phyloP scores from a whole-genome alignment of 1,140 invertebrate species.

The Cephus cinctus region DNA sequence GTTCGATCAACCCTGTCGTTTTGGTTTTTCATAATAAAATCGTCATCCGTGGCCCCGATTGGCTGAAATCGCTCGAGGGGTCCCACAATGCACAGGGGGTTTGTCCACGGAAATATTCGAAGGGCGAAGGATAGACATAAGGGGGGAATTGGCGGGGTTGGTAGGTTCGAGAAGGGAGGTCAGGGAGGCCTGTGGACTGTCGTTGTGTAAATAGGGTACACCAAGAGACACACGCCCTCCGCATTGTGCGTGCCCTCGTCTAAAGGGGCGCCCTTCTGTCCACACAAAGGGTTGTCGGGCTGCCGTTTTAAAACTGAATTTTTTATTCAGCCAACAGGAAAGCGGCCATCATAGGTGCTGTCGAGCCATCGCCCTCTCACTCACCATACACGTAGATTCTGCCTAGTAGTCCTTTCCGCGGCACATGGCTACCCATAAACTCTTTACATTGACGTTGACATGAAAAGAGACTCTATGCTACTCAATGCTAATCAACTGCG shows the following conservation, averaged over 20 bases:
- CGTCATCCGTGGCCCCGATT: slow-evolving; percentile 34
- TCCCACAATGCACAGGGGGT: slow-evolving; percentile 34
- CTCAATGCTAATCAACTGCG: slow-evolving; percentile 33
- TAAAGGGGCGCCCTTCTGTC: slow-evolving; percentile 36
- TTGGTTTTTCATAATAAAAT: slow-evolving; percentile 39
- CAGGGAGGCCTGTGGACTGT: slow-evolving; percentile 32
- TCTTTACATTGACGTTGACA: slow-evolving; percentile 22
- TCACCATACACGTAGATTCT: background rate
- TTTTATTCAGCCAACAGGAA: slow-evolving; percentile 42
- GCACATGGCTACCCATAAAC: slow-evolving; percentile 11
- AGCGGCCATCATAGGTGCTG: slow-evolving; percentile 41
- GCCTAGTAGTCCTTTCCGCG: slow-evolving; percentile 4
- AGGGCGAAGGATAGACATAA: too few species aligned
- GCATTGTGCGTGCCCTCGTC: slow-evolving; percentile 42
- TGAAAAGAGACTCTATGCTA: slow-evolving; percentile 23
- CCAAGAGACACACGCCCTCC: slow-evolving; percentile 49
- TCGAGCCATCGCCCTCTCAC: slow-evolving; percentile 21
- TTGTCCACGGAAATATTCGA: slow-evolving; percentile 32
- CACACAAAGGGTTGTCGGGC: slow-evolving; percentile 42
- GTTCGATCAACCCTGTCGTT: slow-evolving; percentile 28
- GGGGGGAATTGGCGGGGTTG: too few species aligned
- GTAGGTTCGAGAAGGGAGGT: too few species aligned
- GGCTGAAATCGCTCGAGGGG: slow-evolving; percentile 31
- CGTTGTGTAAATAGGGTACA: slow-evolving; percentile 49
- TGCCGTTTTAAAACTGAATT: slow-evolving; percentile 38